A percentile compares a stretch with the other conserved stretches of the same genome.
Evolutionary conservation across 2,797 vertebrate genomes (phyloP).

Genomic region (Muraenolepis orangiensis): DNA sequence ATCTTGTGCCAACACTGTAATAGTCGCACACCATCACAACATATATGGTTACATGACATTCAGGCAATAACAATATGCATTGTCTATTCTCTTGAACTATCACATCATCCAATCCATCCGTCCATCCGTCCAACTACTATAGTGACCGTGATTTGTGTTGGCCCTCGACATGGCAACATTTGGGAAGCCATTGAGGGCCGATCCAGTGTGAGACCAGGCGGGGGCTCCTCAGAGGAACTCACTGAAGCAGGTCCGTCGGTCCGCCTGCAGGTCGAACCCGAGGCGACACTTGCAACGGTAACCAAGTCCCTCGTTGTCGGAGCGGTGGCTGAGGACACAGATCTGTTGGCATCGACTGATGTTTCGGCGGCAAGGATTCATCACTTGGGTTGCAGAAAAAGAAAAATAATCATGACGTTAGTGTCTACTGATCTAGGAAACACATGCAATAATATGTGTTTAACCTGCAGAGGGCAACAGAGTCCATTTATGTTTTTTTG

Average conservation of each 20-base stretch:
- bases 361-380: slow-evolving; percentile 71
- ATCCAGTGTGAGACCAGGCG: too few species aligned
- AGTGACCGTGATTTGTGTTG: neutral
- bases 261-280: slow-evolving; percentile 68
- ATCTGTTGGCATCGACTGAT: slow-evolving; percentile 76
- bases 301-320: slow-evolving; percentile 70
- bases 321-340: slow-evolving; percentile 70
- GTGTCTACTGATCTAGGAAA: neutral
- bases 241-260: slow-evolving; percentile 66
- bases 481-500: too few species aligned
- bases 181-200: too few species aligned
- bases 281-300: slow-evolving; percentile 74
- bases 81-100: too few species aligned
- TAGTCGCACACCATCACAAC: too few species aligned
- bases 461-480: too few species aligned
- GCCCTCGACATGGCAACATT: too few species aligned
- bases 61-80: too few species aligned
- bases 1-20: too few species aligned
- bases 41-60: too few species aligned
- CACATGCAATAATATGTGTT: too few species aligned
- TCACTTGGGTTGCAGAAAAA: slow-evolving; percentile 46
- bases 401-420: neutral
- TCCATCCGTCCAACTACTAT: neutral
- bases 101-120: neutral
- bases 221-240: slow-evolving; percentile 31